Conservation (phyloP, 2,113 vertebrate species). For the Nettapus auritus region DNA sequence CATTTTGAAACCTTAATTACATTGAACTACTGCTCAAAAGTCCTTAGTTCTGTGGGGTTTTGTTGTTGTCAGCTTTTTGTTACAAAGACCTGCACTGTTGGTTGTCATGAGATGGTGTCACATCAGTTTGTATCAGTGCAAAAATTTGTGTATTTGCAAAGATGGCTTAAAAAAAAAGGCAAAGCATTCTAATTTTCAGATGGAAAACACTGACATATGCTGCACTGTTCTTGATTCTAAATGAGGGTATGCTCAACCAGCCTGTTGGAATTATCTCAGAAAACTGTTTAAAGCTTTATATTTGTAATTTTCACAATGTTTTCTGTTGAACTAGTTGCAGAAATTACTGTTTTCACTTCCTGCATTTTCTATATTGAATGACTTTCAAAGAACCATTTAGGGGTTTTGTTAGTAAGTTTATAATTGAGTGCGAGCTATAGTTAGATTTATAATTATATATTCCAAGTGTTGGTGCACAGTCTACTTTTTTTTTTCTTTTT, state of each 20-base stretch:
- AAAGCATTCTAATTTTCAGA: neutral
- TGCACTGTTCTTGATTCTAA: neutral
- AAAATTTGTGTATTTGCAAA: accelerated
- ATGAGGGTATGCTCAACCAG: neutral
- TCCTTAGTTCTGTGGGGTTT: accelerated
- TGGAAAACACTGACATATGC: accelerated
- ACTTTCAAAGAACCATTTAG: neutral
- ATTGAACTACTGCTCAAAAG: neutral
- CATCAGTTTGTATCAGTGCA: accelerated
- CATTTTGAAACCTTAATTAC: neutral
- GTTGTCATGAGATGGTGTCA: neutral
- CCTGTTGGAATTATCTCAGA: neutral
- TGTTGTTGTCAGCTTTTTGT: neutral
- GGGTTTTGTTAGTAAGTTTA: neutral
- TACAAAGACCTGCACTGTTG: accelerated
- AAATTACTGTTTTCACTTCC: neutral
- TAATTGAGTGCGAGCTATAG: neutral
- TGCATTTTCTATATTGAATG: neutral
- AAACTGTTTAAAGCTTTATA: neutral
- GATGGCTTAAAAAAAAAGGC: neutral
- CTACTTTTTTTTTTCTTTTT: accelerated
- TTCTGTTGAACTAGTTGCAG: neutral
- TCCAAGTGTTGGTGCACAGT: accelerated
- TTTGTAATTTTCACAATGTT: neutral
- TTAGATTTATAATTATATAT: neutral